Base-by-base conservation (phyloP, 2,888 invertebrate species). In the Tachystola acroxantha region DNA sequence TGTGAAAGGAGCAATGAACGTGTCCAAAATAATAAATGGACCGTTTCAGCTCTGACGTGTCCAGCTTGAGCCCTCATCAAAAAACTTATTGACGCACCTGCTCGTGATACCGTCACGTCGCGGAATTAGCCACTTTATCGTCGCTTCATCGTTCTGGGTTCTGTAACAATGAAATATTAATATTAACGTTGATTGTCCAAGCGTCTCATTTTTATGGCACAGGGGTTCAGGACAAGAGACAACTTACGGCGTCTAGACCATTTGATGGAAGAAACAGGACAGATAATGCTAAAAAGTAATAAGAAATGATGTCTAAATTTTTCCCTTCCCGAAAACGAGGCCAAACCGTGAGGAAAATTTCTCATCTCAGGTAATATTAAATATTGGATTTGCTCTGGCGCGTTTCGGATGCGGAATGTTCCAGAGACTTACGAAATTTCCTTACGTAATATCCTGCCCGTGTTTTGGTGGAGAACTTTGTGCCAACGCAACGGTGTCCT, bases 21-120 rank as follows among this genome's bases (percentile, higher is more conserved):
- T 63, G 59, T 44, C 36, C 26, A 32, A 50, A 53, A 60, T 57
- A 46, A 55, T 45, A 55, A 61, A 49, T 38, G 35, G 40, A 34
- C 35, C 19, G 37, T 46, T 37, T 37, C 41, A 33, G 42, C 33
- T 34, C 28, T 39, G 55, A 50, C 57, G 57, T 54, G 53, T 56
- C 55, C 41, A 34, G 40, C 10, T 10, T 7, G 39, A 13, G 37
- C 40, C 37, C 37, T 37, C 32, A 32, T 37, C 37, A 37, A 31
- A 39, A 39, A 37, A 28, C 31, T 19, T 39, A 43, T 46, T 39
- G 32, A 69, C 74, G 53, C 69, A 74, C 74, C 74, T 73, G 74
- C 46, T 22, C 14, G 11, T 52, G 53, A 46, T 52, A 45, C 46
- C 46, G 60, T 57, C 59, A 49, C 53, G 56, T 45, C 35, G 39